A percentile compares a stretch with the other conserved stretches of the same genome.
These are phyloP conservation scores for Xestia xanthographa DNA, from an alignment of 2,888 invertebrate species.

Conservation along the genomic window DNA sequence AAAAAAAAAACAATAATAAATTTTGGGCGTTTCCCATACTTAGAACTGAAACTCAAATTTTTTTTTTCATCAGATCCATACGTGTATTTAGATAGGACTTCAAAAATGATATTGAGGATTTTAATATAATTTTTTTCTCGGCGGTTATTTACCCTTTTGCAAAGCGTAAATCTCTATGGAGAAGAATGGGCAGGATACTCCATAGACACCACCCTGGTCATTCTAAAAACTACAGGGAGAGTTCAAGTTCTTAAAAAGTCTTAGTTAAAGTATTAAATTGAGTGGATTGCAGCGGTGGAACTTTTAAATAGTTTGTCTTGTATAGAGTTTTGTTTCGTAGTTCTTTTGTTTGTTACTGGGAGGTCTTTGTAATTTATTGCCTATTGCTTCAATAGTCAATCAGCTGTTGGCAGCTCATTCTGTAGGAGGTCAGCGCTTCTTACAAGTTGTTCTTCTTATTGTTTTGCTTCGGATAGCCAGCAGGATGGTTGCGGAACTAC, in stretches of 20 bases:
- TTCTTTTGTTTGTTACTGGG: conserved; percentile 8
- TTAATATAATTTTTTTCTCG: no score
- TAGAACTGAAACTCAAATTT: no score
- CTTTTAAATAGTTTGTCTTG: conserved; percentile 30
- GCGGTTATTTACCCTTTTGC: no score
- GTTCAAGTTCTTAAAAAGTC: conserved; percentile 24
- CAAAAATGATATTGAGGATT: no score
- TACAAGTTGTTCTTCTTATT: neutral
- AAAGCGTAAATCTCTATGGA: neutral
- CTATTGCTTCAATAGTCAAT: conserved; percentile 21
- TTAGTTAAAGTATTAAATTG: conserved; percentile 11
- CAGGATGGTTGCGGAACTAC: neutral
- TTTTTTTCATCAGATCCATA: no score
- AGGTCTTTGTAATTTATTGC: conserved; percentile 9
- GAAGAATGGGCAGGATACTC: neutral
- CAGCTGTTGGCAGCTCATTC: conserved; percentile 11
- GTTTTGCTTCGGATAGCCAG: neutral
- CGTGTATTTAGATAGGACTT: no score
- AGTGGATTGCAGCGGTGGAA: conserved; percentile 19
- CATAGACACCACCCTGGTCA: conserved; percentile 4
- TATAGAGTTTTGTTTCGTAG: neutral
- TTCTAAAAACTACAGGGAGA: conserved; percentile 18
- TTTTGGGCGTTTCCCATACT: no score
- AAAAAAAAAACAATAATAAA: no score
- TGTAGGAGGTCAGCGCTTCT: neutral